Evolutionary conservation across 2,888 invertebrate species (phyloP).

Genomic region (Cheiracanthium punctorium): DNA sequence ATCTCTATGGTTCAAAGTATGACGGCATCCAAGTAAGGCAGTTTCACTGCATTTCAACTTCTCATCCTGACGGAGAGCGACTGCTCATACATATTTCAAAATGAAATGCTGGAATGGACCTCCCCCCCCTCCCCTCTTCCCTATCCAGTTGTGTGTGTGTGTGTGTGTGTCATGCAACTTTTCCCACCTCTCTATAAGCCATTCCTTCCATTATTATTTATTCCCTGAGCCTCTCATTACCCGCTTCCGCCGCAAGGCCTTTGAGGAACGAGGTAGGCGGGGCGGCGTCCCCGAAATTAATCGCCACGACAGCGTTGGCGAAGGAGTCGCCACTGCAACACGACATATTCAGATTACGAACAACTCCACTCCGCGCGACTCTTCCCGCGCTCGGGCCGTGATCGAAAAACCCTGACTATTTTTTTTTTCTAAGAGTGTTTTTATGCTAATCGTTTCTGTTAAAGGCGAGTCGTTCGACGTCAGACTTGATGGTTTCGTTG

Average conservation of each 20-base stretch:
- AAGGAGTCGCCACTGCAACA: constrained; percentile 47
- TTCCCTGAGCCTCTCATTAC: constrained; percentile 39
- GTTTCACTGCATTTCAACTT: too few species aligned
- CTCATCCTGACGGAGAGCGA: too few species aligned
- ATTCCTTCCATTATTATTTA: constrained; percentile 15
- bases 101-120: too few species aligned
- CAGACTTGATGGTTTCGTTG: constrained; percentile 23
- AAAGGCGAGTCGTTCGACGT: constrained; percentile 27
- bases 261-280: constrained; percentile 53
- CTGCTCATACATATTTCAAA: too few species aligned
- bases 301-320: constrained; percentile 23
- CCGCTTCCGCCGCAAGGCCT: constrained; percentile 50
- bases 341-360: constrained; percentile 33
- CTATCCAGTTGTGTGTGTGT: neutral
- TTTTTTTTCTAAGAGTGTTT: constrained; percentile 48
- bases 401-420: constrained; percentile 11
- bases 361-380: neutral
- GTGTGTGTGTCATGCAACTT: neutral
- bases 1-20: too few species aligned
- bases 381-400: neutral
- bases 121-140: too few species aligned
- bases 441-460: constrained; percentile 46
- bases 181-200: neutral
- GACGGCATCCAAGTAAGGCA: too few species aligned
- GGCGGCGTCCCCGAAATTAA: constrained; percentile 51